Conservation (phyloP, 1,140 invertebrate species). For the Schlechtendalia chinensis region DNA sequence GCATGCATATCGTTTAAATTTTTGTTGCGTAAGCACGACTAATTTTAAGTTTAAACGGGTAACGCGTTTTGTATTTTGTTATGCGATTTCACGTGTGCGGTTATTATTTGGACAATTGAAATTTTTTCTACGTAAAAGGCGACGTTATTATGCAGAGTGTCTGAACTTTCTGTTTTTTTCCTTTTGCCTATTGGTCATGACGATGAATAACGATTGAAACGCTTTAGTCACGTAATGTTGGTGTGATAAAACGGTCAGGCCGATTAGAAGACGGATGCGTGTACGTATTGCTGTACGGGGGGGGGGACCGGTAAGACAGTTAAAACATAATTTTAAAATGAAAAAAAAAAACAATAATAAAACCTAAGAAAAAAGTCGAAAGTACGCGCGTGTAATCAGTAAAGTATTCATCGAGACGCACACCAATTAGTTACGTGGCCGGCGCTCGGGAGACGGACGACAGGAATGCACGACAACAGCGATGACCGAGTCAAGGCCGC, state of each 20-base stretch:
- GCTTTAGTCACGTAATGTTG: background rate
- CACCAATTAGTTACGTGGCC: constrained; percentile 31
- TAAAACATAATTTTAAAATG: background rate
- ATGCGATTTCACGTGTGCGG: too few relatives aligned
- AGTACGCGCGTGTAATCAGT: constrained; percentile 20
- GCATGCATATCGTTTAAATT: too few relatives aligned
- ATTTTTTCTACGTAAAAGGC: background rate
- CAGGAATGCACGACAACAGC: constrained; percentile 14
- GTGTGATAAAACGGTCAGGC: background rate
- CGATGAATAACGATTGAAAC: background rate
- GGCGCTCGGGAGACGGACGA: too few relatives aligned
- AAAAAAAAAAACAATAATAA: background rate
- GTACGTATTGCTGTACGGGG: too few relatives aligned
- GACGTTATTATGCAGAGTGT: background rate
- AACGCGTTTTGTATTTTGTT: too few relatives aligned
- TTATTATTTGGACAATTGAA: too few relatives aligned
- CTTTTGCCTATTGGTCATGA: background rate
- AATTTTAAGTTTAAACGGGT: too few relatives aligned
- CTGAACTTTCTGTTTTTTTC: constrained; percentile 16
- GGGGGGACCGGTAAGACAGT: too few relatives aligned
- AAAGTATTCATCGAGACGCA: constrained; percentile 15
- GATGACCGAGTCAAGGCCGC: constrained; percentile 33
- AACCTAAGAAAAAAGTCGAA: background rate
- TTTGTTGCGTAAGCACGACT: too few relatives aligned
- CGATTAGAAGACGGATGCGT: background rate